Percentiles rank a stretch among this genome's conserved stretches.
phyloP scores from a whole-genome alignment of 2,797 vertebrate genomes.

The Myotis daubentonii region DNA sequence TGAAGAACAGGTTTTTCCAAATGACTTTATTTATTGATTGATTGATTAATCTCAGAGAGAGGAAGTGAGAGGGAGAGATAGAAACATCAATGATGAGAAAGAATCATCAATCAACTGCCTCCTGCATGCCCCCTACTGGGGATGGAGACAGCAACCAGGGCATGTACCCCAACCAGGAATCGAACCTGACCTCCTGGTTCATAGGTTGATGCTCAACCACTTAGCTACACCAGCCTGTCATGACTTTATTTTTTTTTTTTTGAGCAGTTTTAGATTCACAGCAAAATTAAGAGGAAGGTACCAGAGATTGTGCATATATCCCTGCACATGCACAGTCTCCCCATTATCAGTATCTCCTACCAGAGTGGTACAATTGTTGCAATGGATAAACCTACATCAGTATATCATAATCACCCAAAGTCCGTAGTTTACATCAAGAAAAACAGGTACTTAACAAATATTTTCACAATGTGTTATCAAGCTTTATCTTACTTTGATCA shows the following conservation, averaged over 20 bases:
- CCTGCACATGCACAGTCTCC: neutral
- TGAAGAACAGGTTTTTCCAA: neutral
- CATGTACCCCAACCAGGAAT: too few relatives aligned
- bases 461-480: neutral
- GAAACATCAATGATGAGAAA: too few relatives aligned
- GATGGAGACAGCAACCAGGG: too few relatives aligned
- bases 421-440: neutral
- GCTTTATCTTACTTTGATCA: conserved; percentile 20
- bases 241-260: neutral
- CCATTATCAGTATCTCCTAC: neutral
- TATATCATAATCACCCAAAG: neutral
- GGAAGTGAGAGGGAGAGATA: too few relatives aligned
- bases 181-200: too few relatives aligned
- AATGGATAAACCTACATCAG: neutral
- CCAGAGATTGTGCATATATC: neutral
- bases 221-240: too few relatives aligned
- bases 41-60: too few relatives aligned
- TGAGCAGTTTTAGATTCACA: neutral
- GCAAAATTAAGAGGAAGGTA: neutral
- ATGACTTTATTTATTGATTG: too few relatives aligned
- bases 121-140: too few relatives aligned
- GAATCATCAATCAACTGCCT: too few relatives aligned
- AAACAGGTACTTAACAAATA: neutral
- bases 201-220: too few relatives aligned
- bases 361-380: neutral